These are phyloP conservation scores for Drosophila helvetica DNA, from an alignment of 2,888 invertebrate species.

Conservation along the genomic window DNA sequence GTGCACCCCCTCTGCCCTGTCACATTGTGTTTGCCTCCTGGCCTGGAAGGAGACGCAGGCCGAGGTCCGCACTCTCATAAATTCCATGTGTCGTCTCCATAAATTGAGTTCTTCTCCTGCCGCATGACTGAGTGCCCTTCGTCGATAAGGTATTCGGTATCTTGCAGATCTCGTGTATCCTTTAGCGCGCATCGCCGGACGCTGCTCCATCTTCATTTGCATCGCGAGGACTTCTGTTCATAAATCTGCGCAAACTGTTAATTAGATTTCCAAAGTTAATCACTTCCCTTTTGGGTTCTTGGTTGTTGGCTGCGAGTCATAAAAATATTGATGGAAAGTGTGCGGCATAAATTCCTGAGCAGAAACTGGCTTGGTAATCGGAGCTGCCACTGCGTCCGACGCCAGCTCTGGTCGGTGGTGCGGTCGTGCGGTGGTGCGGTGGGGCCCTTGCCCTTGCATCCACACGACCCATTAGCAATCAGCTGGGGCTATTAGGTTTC, in stretches of 20 bases:
- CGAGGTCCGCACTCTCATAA: slow-evolving; percentile 48
- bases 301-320: slow-evolving; percentile 11
- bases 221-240: slow-evolving; percentile 45
- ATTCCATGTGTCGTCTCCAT: slow-evolving; percentile 64
- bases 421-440: no score
- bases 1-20: slow-evolving; percentile 33
- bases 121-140: slow-evolving; percentile 45
- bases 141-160: slow-evolving; percentile 41
- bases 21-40: slow-evolving; percentile 52
- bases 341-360: slow-evolving; percentile 37
- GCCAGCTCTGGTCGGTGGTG: not conserved
- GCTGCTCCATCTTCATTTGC: slow-evolving; percentile 13
- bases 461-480: slow-evolving; percentile 39
- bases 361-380: slow-evolving; percentile 17
- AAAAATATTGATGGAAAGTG: slow-evolving; percentile 40
- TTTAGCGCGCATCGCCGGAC: slow-evolving; percentile 5
- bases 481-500: slow-evolving; percentile 56
- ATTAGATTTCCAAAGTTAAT: slow-evolving; percentile 60
- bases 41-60: slow-evolving; percentile 8
- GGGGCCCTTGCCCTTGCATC: slow-evolving; percentile 5
- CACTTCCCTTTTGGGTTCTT: slow-evolving; percentile 2
- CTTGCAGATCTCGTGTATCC: slow-evolving; percentile 22
- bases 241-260: slow-evolving; percentile 56
- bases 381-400: slow-evolving; percentile 2
- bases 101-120: slow-evolving; percentile 61